Base-by-base conservation (phyloP, 2,888 invertebrate genomes). In the Clivina fossor region DNA sequence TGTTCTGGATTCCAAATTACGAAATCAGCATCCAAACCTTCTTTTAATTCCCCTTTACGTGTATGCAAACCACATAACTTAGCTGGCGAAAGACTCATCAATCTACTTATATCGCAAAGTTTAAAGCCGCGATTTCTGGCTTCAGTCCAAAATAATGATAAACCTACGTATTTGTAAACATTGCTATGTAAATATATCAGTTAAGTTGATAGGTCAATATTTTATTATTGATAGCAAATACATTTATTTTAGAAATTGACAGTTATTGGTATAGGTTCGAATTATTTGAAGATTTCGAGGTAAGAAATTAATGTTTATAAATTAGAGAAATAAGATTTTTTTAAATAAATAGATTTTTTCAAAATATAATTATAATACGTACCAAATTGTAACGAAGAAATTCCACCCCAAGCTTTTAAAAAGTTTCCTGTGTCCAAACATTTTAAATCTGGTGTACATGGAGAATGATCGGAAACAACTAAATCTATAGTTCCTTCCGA, bases 311-410 rank as follows among this genome's bases (percentile, higher is more conserved):
- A n/a, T n/a, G n/a, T n/a, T n/a, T n/a, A n/a, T n/a, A n/a, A 30
- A 30, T 30, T 30, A n/a, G 30, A 11, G 3, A 30, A 2, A 30
- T 2, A n/a, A 3, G 30, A 2, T 11, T 1, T 30, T 30, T 30
- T 30, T 11, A 11, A 30, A n/a, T 30, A 11, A 3, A 11, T n/a
- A 30, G 9, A 4, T 9, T 11, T 9, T 30, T 30, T 11, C 13
- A n/a, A n/a, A n/a, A n/a, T n/a, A n/a, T n/a, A n/a, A n/a, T n/a
- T n/a, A n/a, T 38, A 49, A 28, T 18, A 63, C 65, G 58, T 71
- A 81, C 85, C 84, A 68, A 86, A 83, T 68, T 88, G 88, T 18
- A 88, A 72, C 0, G 86, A 85, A 1, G 86, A 82, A 57, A 88
- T 84, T 40, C 88, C 88, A 22, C 86, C 86, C 85, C 86, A 86